Evolutionary conservation across 92 coral and sea anemone species (phyloP).

Genomic region (Bergia puertoricense): DNA sequence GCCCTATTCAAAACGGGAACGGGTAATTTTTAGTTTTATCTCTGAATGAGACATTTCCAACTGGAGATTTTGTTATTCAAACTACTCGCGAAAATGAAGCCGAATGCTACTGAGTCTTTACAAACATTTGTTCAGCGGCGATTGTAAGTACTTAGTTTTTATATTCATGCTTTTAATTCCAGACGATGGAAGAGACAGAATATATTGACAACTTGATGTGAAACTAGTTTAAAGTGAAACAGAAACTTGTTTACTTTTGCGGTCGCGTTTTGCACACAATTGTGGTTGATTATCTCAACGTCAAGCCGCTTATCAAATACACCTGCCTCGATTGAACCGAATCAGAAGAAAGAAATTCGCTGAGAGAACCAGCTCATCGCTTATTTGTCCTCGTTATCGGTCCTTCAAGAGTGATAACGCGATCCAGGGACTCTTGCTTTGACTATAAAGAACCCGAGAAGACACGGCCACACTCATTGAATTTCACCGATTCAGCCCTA

Average conservation of each 20-base stretch:
- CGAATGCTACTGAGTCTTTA: not conserved
- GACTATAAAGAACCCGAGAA: not conserved
- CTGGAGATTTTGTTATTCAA: not conserved
- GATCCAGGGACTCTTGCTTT: conserved; percentile 5
- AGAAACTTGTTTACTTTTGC: not conserved
- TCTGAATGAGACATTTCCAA: not conserved
- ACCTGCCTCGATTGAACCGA: conserved; percentile 16
- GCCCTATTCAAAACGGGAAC: not conserved
- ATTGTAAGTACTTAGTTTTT: not conserved
- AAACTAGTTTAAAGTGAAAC: not conserved
- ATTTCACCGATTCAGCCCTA: not conserved
- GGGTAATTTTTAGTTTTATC: not conserved
- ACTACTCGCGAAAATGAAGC: not conserved
- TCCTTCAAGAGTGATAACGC: not conserved
- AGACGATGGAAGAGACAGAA: not conserved
- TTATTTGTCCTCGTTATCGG: not conserved
- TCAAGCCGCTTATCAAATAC: not conserved
- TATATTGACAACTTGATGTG: not conserved
- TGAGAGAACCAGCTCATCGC: not conserved
- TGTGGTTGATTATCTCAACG: not conserved
- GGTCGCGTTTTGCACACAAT: not conserved
- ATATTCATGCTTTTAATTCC: not conserved
- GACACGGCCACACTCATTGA: not conserved
- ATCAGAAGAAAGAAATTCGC: not conserved
- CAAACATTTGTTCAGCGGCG: not conserved